Conservation (phyloP, 53 echinoderm and acorn worm genomes). For the Zoroaster sp. region DNA sequence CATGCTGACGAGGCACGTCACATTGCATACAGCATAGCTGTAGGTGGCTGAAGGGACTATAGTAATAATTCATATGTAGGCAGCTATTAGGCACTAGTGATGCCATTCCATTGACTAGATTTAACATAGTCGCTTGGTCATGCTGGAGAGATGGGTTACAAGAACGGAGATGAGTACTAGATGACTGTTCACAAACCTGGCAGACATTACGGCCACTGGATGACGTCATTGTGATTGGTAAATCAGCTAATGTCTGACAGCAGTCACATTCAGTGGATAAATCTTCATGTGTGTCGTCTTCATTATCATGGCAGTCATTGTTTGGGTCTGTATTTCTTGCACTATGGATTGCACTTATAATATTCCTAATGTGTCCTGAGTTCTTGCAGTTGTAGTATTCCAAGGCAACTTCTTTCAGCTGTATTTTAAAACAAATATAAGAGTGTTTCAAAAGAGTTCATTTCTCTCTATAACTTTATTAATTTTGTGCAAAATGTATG, state of each 20-base stretch:
- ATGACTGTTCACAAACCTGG: constrained; percentile 76
- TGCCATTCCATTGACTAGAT: constrained; percentile 40
- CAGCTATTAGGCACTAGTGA: constrained; percentile 66
- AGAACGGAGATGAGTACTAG: background rate
- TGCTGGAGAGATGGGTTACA: constrained; percentile 5
- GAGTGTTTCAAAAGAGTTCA: background rate
- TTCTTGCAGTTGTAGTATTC: constrained; percentile 84
- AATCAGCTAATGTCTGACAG: constrained; percentile 77
- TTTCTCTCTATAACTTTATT: background rate
- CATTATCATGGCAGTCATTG: background rate
- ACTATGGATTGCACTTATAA: constrained; percentile 10
- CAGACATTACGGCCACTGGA: constrained; percentile 71
- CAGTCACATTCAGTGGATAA: constrained; percentile 34
- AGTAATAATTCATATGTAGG: constrained; percentile 74
- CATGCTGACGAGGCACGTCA: background rate
- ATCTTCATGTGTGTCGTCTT: background rate
- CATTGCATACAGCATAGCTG: constrained; percentile 75
- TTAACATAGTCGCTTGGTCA: constrained; percentile 11
- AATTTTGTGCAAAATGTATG: too few species aligned
- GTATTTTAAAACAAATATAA: background rate
- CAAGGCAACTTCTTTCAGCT: constrained; percentile 81
- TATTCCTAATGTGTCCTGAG: background rate
- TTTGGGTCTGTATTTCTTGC: background rate
- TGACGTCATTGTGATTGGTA: constrained; percentile 46
- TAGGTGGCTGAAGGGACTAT: constrained; percentile 80